Evolutionary conservation across 2,113 vertebrate genomes (phyloP).

Genomic region (Anguilla japonica): DNA sequence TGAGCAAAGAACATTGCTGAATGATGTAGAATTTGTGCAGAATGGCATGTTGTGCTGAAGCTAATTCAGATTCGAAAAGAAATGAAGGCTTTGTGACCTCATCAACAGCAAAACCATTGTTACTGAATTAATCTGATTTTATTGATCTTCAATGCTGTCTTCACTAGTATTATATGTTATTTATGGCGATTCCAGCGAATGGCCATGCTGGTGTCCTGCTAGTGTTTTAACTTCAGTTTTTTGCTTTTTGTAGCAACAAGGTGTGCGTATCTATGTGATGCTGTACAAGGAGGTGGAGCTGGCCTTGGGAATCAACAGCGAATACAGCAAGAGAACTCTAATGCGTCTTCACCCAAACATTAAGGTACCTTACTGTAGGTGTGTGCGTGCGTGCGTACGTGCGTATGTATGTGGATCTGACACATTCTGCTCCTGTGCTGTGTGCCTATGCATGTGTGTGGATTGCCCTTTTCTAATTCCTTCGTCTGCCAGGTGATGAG

Average conservation of each 20-base stretch:
- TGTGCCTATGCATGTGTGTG: not conserved
- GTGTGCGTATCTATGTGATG: slow-evolving; percentile 92
- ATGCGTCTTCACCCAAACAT: slow-evolving; percentile 86
- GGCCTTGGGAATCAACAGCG: slow-evolving; percentile 94
- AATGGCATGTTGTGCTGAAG: too few relatives aligned
- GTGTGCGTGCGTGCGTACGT: not conserved
- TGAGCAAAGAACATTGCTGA: too few relatives aligned
- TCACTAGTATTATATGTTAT: too few relatives aligned
- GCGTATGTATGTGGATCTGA: not conserved
- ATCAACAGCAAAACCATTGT: too few relatives aligned
- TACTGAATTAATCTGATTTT: too few relatives aligned
- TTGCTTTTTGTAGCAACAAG: slow-evolving; percentile 80
- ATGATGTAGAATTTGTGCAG: too few relatives aligned
- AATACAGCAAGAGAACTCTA: slow-evolving; percentile 91
- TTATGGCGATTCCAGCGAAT: not conserved
- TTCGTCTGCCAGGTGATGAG: slow-evolving; percentile 85
- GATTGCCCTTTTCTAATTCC: not conserved
- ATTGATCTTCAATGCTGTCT: too few relatives aligned
- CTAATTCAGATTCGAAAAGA: too few relatives aligned
- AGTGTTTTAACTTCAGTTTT: not conserved
- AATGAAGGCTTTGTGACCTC: too few relatives aligned
- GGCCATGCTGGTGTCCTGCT: not conserved
- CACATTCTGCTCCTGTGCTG: not conserved
- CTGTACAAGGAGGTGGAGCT: slow-evolving; percentile 96
- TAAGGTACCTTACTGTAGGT: slow-evolving; percentile 72